Base-by-base conservation (phyloP, 2,113 vertebrate genomes). In the Odontophorus gujanensis region DNA sequence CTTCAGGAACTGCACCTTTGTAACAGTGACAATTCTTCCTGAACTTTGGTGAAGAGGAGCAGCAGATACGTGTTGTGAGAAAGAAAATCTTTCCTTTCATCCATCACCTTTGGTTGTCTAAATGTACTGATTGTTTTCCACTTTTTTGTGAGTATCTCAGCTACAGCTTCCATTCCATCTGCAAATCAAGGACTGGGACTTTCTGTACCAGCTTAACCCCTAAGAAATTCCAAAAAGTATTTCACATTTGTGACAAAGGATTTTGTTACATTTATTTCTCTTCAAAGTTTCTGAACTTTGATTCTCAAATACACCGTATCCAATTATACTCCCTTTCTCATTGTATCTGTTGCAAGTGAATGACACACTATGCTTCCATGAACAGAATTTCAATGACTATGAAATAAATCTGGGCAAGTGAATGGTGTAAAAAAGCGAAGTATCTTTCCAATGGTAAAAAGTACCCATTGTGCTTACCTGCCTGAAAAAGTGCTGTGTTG, bases 401-500 rank as follows among this genome's bases (percentile, higher is more conserved):
- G 45, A 6, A 81, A 48, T 81, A 62, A 57, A 71, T 72, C 5
- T 43, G 14, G n/a, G 6, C 34, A 77, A 79, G 18, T 68, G 30
- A 83, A 24, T 48, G 12, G 6, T 40, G 11, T 80, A 87, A 87
- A 85, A 87, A 72, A 26, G 18, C 13, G 13, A 84, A 76, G 7
- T 43, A 38, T 48, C 32, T 45, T 87, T 63, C 21, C n/a, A 22
- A 10, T 15, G 13, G 36, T 45, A 42, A 42, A 48, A 66, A 45
- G 45, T 11, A 73, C 34, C 2, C 22, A 32, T 21, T 50, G 34
- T 14, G 43, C 97, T 95, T 97, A 99, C 99, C 98, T 99, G 99
- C 47, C 91, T 90, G 89, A 97, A 99, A 96, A 99, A 99, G 96
- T 99, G 98, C 96, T 99, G 99, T 2, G 98, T 98, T 67, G 99